A percentile compares a stretch with the other conserved stretches of the same genome.
Conservation (phyloP, 2,888 invertebrate genomes). For the Acanthoscelides obtectus region DNA sequence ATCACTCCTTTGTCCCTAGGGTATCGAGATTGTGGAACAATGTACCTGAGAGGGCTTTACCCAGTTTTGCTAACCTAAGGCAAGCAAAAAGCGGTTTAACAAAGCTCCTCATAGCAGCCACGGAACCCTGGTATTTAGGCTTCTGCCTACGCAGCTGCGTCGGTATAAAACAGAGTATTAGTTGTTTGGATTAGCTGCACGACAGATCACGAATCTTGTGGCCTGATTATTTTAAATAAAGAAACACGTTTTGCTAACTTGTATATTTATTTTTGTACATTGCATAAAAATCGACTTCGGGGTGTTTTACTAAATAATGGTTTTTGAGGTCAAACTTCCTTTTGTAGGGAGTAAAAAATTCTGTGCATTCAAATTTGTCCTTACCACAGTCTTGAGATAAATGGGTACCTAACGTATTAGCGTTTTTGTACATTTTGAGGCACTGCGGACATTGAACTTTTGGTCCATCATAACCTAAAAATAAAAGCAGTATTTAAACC, state of each 20-base stretch:
- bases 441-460: constrained; percentile 12
- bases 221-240: not conserved
- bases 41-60: no score
- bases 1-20: no score
- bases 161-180: no score
- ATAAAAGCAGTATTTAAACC: not conserved
- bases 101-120: no score
- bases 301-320: constrained; percentile 13
- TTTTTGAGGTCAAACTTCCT: constrained; percentile 25
- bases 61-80: no score
- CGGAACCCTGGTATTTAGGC: no score
- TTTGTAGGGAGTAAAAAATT: constrained; percentile 26
- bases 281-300: not conserved
- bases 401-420: constrained; percentile 25
- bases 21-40: no score
- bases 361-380: constrained; percentile 28
- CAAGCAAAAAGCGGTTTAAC: no score
- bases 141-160: no score
- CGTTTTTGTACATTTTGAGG: constrained; percentile 28
- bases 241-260: not conserved
- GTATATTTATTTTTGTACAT: not conserved
- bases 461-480: not conserved
- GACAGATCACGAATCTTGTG: no score
- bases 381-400: constrained; percentile 38
- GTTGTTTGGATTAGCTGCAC: no score